Conservation (phyloP, 2,113 vertebrate species). For the Steatornis caripensis region DNA sequence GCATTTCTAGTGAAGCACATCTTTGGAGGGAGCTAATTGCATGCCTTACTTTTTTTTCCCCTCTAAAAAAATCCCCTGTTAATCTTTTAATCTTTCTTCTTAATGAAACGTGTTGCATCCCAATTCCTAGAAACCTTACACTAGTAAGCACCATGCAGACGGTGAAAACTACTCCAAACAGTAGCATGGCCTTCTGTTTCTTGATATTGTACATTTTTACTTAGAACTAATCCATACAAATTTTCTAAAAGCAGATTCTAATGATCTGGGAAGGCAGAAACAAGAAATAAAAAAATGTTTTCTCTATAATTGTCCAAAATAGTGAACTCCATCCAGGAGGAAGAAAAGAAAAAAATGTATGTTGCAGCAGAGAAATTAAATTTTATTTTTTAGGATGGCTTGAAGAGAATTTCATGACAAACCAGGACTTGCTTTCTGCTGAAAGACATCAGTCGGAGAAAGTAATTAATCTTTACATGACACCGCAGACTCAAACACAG, state of each 20-base stretch:
- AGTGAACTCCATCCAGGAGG: background rate
- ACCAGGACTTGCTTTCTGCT: background rate
- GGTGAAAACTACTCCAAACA: background rate
- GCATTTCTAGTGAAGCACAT: background rate
- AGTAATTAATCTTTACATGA: background rate
- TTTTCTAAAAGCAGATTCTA: background rate
- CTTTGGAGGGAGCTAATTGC: background rate
- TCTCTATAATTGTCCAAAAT: background rate
- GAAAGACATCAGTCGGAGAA: background rate
- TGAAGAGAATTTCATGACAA: constrained; percentile 19
- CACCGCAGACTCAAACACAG: background rate
- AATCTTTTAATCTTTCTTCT: background rate
- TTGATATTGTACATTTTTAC: background rate
- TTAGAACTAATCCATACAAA: background rate
- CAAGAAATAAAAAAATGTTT: background rate
- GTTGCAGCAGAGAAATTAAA: background rate
- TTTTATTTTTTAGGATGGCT: constrained; percentile 57
- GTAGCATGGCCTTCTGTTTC: background rate
- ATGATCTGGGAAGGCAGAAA: background rate
- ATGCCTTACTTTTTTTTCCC: background rate
- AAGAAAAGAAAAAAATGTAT: background rate
- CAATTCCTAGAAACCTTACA: background rate
- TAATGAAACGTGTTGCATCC: background rate
- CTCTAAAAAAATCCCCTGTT: background rate
- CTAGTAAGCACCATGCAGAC: background rate